Conservation (phyloP, 37 sponge, comb jelly and placozoan genomes). For the Cladorhizidae sp. region DNA sequence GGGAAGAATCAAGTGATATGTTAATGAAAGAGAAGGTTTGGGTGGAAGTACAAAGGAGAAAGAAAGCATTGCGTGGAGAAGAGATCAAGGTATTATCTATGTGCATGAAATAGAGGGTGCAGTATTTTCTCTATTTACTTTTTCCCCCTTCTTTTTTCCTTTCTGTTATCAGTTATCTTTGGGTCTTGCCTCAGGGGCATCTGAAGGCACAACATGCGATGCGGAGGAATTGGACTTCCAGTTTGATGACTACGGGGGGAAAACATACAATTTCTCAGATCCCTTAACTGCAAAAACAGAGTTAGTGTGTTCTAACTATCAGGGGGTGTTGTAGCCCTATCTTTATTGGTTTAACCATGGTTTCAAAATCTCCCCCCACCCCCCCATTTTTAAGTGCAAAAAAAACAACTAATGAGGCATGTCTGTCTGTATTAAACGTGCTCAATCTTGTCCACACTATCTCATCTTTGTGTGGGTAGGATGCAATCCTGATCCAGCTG, state of each 20-base stretch:
- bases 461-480: no score
- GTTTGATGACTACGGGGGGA: slow-evolving; percentile 65
- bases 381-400: not conserved
- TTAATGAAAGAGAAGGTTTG: slow-evolving; percentile 23
- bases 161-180: not conserved
- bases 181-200: not conserved
- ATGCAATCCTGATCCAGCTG: no score
- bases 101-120: no score
- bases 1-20: not conserved
- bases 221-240: slow-evolving; percentile 67
- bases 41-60: slow-evolving; percentile 54
- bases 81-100: slow-evolving; percentile 11
- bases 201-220: not conserved
- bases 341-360: slow-evolving; percentile 12
- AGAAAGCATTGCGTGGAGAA: slow-evolving; percentile 25
- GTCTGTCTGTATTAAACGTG: no score
- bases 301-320: no score
- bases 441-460: no score
- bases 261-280: slow-evolving; percentile 57
- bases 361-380: not conserved
- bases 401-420: no score
- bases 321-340: no score
- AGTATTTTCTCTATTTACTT: no score
- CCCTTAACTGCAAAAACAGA: not conserved
- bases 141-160: not conserved